Evolutionary conservation across 2,888 invertebrate species (phyloP), one percentile per base, ranked within the genome.

Genomic region (Caenorhabditis becei): DNA sequence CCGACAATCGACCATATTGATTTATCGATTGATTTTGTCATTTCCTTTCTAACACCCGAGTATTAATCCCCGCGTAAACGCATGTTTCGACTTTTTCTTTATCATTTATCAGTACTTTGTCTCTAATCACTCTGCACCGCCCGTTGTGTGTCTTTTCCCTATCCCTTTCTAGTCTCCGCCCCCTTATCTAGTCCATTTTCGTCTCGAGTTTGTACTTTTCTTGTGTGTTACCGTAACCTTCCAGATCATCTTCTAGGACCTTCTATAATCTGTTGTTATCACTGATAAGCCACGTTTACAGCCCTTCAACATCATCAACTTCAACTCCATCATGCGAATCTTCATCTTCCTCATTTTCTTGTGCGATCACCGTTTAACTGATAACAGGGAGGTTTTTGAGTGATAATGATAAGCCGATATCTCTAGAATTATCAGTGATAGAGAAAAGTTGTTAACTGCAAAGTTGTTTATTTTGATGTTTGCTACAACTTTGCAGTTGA

Each of bases 1-100:
- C 96, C 92, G 96, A 62, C 24, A 35, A 95, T 93, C 94, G 96
- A 94, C 97, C 97, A 92, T 97, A 97, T 95, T 97, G 75, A 75
- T 47, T 23, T 70, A 53, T 53, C 18, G 53, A 53, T 53, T 53
- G 53, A 53, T 53, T 18, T 14, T 41, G 14, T 41, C 16, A 16
- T n/a, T n/a, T n/a, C n/a, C n/a, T n/a, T n/a, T n/a, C n/a, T n/a
- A n/a, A n/a, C n/a, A n/a, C n/a, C n/a, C n/a, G n/a, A n/a, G n/a
- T n/a, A n/a, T 32, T 10, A 32, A 7, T 32, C 10, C 32, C 41
- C 41, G 10, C 14, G 14, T 41, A 41, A 11, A 14, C 10, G 14
- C 41, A 11, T 41, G 41, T 41, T 14, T 5, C 14, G 8, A 11
- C 41, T 49, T 49, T 18, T 49, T 11, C 4, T 49, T 49, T 49